Base-by-base conservation (phyloP, 2,888 invertebrate genomes). In the Dusona sp. region DNA sequence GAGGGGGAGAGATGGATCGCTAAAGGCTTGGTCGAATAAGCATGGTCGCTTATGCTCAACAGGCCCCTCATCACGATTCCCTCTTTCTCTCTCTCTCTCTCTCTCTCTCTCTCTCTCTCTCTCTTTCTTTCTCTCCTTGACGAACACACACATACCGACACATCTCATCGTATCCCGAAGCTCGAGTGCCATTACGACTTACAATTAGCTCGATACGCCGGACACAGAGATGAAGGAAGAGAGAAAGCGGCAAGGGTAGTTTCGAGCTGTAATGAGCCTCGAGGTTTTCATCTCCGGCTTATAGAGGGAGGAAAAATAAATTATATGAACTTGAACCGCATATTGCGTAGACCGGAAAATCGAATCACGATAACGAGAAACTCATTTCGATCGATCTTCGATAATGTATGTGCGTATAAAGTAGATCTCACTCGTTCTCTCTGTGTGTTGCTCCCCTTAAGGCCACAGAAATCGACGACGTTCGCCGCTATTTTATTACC, bases 401-500 rank as follows among this genome's bases (percentile, higher is more conserved):
- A 57, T 70, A 57, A 79, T 84, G 68, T 33, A 75, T 7, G n/a
- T 57, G 57, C 48, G 48, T 78, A 65, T 72, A 57, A n/a, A 73
- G 61, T 13, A 16, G 29, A 61, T 61, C 61, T 61, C 29, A 16
- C 29, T 57, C 16, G 0, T 16, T 16, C 29, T 61, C 61, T 29
- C 29, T 29, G 0, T 29, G 1, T 29, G 1, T 29, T 6, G 61
- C 83, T 87, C 87, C 89, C 83, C 86, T 81, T 79, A 13, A 29
- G 45, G 16, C 72, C 67, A 85, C 86, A 88, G 90, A 90, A 90
- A 89, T 90, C 89, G 88, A 85, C 89, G 89, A 91, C 92, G 91
- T 93, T 93, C 93, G 91, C 92, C 93, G 91, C 93, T 94, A 93
- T 94, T 94, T 94, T 86, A 86, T 86, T 93, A 94, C 93, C 8